A percentile compares a stretch with the other conserved stretches of the same genome.
Conservation (phyloP, 2,797 vertebrate genomes). For the Propithecus perrieri region DNA sequence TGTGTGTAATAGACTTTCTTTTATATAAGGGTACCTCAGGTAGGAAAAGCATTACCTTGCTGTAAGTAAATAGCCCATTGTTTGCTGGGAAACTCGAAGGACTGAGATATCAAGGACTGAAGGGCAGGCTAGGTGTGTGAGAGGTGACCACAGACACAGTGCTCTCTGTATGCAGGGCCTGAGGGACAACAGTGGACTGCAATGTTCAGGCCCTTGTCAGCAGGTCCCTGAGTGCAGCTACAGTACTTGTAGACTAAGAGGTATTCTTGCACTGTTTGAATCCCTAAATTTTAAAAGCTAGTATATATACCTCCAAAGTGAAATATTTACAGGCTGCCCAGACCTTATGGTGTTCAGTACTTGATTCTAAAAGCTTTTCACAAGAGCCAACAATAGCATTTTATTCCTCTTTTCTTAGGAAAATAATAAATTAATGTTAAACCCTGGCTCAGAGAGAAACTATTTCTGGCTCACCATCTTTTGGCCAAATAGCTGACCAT, state of each 20-base stretch:
- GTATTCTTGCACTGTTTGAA: neutral
- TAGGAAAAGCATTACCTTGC: neutral
- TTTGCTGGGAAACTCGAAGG: neutral
- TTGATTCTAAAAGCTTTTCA: neutral
- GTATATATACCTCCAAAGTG: neutral
- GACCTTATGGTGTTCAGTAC: neutral
- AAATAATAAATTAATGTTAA: neutral
- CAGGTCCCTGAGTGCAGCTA: neutral
- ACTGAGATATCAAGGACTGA: neutral
- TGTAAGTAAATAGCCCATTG: neutral
- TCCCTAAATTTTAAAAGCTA: neutral
- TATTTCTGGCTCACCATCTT: neutral
- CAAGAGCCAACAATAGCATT: neutral
- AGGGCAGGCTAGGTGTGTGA: neutral
- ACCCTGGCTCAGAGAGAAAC: neutral
- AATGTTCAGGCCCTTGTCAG: neutral
- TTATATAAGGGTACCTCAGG: neutral
- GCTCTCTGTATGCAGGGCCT: neutral
- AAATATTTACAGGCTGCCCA: neutral
- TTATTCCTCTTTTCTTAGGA: neutral
- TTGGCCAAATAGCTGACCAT: neutral
- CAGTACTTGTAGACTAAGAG: neutral
- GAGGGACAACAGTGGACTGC: neutral
- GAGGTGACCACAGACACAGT: neutral
- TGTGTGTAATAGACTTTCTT: neutral